A percentile compares a stretch with the other conserved stretches of the same genome.
Evolutionary conservation across 2,888 invertebrate species (phyloP).

Genomic region (Cotesia congregata): DNA sequence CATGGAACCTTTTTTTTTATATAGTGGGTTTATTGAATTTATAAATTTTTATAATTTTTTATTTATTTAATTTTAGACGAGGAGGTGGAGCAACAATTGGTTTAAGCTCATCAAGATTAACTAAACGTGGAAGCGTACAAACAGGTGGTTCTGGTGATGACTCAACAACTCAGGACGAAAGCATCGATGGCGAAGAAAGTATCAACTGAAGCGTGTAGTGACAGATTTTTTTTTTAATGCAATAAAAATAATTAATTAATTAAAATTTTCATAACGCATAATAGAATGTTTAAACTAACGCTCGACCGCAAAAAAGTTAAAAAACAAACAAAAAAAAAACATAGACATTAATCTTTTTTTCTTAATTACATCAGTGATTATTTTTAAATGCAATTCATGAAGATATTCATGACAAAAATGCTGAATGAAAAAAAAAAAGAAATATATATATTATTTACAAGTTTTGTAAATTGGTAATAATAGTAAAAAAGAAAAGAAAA

Average conservation of each 20-base stretch:
- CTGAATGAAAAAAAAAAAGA: neutral
- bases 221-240: constrained; percentile 43
- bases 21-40: neutral
- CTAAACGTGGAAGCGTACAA: constrained; percentile 80
- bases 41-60: constrained; percentile 29
- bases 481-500: constrained; percentile 28
- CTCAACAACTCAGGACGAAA: constrained; percentile 83
- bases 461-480: constrained; percentile 6
- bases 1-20: too few relatives aligned
- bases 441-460: neutral
- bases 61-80: constrained; percentile 63
- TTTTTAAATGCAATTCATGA: neutral
- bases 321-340: neutral
- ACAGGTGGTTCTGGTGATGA: constrained; percentile 82
- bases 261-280: constrained; percentile 48
- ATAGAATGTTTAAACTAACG: constrained; percentile 48
- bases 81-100: constrained; percentile 74
- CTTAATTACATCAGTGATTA: constrained; percentile 19
- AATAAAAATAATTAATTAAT: constrained; percentile 30
- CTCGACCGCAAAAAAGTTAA: constrained; percentile 28
- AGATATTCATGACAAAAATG: neutral
- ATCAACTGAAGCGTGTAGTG: constrained; percentile 69
- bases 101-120: constrained; percentile 76
- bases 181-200: constrained; percentile 81
- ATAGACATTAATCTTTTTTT: constrained; percentile 1